phyloP scores from a whole-genome alignment of 2,113 vertebrate species.

The Vicugna pacos region DNA sequence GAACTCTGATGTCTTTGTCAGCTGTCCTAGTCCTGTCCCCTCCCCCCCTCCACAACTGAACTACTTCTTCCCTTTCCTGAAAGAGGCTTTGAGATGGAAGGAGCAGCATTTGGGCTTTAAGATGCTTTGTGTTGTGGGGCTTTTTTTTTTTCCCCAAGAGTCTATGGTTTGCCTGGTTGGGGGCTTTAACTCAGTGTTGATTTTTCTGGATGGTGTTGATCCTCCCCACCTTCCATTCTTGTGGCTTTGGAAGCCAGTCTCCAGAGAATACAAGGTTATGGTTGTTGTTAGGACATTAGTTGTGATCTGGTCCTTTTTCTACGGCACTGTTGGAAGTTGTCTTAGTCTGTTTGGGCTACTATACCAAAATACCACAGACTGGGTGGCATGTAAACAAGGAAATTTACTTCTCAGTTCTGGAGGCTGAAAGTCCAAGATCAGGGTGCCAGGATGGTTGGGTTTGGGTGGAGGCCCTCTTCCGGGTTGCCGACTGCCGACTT shows the following conservation, averaged over 20 bases:
- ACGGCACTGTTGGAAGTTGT: not conserved
- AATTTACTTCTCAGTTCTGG: not conserved
- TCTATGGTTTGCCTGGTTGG: not conserved
- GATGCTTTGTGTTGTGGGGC: not conserved
- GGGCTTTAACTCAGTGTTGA: not conserved
- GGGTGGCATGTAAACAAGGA: not conserved
- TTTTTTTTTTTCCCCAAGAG: not conserved
- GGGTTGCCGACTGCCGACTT: not conserved
- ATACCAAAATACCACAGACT: not conserved
- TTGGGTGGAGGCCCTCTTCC: not conserved
- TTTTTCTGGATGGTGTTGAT: not conserved
- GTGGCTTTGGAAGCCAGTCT: not conserved
- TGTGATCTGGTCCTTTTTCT: not conserved
- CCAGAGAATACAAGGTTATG: slow-evolving; percentile 2
- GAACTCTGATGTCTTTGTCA: slow-evolving; percentile 73
- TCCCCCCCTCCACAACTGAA: slow-evolving; percentile 34
- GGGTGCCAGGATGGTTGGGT: not conserved
- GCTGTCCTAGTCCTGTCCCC: slow-evolving; percentile 31
- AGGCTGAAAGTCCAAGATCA: not conserved
- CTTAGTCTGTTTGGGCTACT: not conserved
- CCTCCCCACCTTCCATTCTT: not conserved
- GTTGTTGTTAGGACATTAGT: not conserved
- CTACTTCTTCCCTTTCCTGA: slow-evolving; percentile 69
- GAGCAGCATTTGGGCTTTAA: slow-evolving; percentile 19
- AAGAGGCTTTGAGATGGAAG: slow-evolving; percentile 55